These are phyloP conservation scores for Amblyopsis rosae DNA, from an alignment of 2,113 vertebrate genomes.

Conservation along the genomic window DNA sequence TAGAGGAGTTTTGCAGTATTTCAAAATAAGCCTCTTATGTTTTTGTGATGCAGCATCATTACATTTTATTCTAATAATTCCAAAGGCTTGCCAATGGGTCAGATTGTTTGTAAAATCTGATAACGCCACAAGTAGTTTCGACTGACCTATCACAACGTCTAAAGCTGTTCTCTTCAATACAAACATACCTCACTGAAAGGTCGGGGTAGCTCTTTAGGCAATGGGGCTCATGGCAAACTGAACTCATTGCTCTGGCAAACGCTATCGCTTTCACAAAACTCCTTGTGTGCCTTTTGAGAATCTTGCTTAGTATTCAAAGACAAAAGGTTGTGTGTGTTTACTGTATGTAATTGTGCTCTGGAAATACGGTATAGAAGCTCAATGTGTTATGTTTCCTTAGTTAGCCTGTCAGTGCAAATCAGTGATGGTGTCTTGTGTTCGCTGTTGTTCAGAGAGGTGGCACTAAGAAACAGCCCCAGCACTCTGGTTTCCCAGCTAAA, in stretches of 20 bases:
- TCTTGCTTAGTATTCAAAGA: background rate
- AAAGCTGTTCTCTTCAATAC: no score
- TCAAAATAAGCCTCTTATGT: no score
- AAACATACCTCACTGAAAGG: background rate
- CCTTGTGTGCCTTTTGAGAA: background rate
- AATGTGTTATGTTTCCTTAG: background rate
- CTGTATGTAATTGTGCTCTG: background rate
- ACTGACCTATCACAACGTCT: background rate
- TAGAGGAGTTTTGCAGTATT: no score
- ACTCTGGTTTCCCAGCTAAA: constrained; percentile 57
- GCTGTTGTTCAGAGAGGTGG: constrained; percentile 81
- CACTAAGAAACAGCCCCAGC: constrained; percentile 86
- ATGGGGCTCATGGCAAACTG: no score
- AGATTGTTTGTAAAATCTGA: no score
- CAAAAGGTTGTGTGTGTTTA: background rate
- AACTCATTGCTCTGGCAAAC: no score
- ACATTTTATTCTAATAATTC: no score
- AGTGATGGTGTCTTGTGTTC: background rate
- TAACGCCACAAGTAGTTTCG: no score
- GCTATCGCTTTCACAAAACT: no score
- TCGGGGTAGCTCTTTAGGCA: no score
- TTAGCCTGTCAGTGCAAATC: constrained; percentile 14
- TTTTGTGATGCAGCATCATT: no score
- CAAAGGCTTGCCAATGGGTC: no score
- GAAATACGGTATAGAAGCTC: background rate